phyloP scores from a whole-genome alignment of 2,113 vertebrate species.

The Salminus brasiliensis region DNA sequence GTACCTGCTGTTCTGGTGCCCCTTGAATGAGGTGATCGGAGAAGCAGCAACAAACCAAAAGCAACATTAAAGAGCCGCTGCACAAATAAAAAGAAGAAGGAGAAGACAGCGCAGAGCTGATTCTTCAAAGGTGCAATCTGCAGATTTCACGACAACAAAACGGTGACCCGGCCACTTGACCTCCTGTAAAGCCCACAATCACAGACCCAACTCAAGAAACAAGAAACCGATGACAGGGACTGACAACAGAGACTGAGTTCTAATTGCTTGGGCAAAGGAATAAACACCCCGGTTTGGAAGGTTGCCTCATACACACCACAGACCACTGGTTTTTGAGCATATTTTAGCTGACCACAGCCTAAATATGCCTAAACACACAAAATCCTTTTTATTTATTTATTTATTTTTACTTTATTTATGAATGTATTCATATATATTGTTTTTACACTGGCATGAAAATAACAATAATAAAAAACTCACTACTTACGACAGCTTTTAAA shows the following conservation, averaged over 20 bases:
- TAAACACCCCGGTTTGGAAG: too few relatives aligned
- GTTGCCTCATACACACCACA: too few relatives aligned
- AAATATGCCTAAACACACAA: too few relatives aligned
- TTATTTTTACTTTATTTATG: too few relatives aligned
- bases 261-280: too few relatives aligned
- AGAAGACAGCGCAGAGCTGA: neutral
- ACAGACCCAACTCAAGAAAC: neutral
- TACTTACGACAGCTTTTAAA: neutral
- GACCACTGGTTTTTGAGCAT: neutral
- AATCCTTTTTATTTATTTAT: too few relatives aligned
- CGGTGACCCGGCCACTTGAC: neutral
- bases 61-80: constrained; percentile 3
- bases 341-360: too few relatives aligned
- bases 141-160: neutral
- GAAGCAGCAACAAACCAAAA: neutral
- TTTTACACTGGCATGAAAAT: too few relatives aligned
- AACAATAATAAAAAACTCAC: too few relatives aligned
- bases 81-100: constrained; percentile 14
- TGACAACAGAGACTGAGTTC: too few relatives aligned
- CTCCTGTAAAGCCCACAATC: neutral
- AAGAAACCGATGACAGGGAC: constrained; percentile 14
- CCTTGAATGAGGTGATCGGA: neutral
- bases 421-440: too few relatives aligned
- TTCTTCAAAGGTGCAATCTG: constrained; percentile 15
- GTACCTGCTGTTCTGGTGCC: neutral